Evolutionary conservation across 2,888 invertebrate species (phyloP).

Genomic region (Leucophora obtusa): DNA sequence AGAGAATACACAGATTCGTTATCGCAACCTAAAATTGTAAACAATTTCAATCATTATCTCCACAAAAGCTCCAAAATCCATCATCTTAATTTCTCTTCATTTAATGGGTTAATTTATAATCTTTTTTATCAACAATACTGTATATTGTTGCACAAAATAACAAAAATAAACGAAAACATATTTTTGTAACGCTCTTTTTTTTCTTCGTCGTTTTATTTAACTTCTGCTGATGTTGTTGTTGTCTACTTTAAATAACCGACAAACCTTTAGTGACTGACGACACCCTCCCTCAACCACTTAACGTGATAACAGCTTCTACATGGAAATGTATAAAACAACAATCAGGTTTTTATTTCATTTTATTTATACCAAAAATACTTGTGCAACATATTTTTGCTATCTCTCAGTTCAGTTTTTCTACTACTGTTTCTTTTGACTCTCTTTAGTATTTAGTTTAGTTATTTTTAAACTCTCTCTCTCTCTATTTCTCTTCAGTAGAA

Average conservation of each 20-base stretch:
- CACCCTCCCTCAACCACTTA: slow-evolving; percentile 46
- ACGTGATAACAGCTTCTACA: slow-evolving; percentile 24
- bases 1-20: too few relatives aligned
- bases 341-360: slow-evolving; percentile 46
- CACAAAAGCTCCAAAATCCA: neutral
- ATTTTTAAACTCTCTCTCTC: slow-evolving; percentile 39
- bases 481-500: slow-evolving; percentile 30
- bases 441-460: too few relatives aligned
- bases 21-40: too few relatives aligned
- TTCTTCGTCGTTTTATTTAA: neutral
- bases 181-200: slow-evolving; percentile 49
- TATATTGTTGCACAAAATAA: slow-evolving; percentile 24
- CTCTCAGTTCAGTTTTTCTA: neutral
- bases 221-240: slow-evolving; percentile 45
- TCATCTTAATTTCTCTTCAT: neutral
- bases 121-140: slow-evolving; percentile 29
- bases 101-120: slow-evolving; percentile 40
- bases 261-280: slow-evolving; percentile 48
- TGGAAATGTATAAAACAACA: slow-evolving; percentile 26
- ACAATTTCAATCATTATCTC: too few relatives aligned
- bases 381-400: neutral
- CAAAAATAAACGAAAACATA: slow-evolving; percentile 43
- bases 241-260: slow-evolving; percentile 47
- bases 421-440: too few relatives aligned
- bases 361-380: slow-evolving; percentile 4